Percentiles rank a stretch among this genome's conserved stretches.
Evolutionary conservation across 2,113 vertebrate genomes (phyloP).

Genomic region (Pao palembangensis): DNA sequence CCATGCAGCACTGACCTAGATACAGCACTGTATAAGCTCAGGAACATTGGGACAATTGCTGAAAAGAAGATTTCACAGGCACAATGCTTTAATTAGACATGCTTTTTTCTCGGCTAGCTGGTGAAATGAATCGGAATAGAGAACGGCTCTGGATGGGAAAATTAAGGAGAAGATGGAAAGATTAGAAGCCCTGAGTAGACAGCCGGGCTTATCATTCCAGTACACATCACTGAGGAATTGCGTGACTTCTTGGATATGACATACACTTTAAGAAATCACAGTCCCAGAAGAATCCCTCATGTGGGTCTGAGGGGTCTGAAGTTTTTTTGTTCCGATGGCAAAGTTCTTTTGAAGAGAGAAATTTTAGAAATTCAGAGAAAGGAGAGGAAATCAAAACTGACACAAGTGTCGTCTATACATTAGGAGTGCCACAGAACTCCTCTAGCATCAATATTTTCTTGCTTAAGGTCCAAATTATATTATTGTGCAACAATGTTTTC

Average conservation of each 20-base stretch:
- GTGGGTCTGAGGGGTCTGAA: too few species aligned
- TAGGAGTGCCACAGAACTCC: not conserved
- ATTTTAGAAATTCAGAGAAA: too few species aligned
- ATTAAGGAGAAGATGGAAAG: not conserved
- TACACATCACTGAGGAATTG: too few species aligned
- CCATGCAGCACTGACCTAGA: conserved; percentile 47
- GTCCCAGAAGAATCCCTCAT: too few species aligned
- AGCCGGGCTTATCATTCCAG: not conserved
- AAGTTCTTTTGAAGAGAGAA: too few species aligned
- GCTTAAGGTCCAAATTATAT: not conserved
- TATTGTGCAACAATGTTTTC: too few species aligned
- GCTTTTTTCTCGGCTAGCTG: conserved; percentile 24
- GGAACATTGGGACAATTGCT: conserved; percentile 35
- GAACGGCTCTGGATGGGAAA: conserved; percentile 12
- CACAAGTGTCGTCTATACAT: not conserved
- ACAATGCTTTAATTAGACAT: conserved; percentile 51
- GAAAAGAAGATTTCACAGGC: conserved; percentile 39
- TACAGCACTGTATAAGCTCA: conserved; percentile 18
- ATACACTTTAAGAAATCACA: too few species aligned
- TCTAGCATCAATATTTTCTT: not conserved
- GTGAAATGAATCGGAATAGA: conserved; percentile 39
- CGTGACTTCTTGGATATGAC: too few species aligned
- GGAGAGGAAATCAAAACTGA: too few species aligned
- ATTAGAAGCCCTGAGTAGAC: conserved; percentile 15
- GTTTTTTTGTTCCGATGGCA: too few species aligned